phyloP scores from a whole-genome alignment of 2,797 vertebrate species.

The Danio albolineatus region DNA sequence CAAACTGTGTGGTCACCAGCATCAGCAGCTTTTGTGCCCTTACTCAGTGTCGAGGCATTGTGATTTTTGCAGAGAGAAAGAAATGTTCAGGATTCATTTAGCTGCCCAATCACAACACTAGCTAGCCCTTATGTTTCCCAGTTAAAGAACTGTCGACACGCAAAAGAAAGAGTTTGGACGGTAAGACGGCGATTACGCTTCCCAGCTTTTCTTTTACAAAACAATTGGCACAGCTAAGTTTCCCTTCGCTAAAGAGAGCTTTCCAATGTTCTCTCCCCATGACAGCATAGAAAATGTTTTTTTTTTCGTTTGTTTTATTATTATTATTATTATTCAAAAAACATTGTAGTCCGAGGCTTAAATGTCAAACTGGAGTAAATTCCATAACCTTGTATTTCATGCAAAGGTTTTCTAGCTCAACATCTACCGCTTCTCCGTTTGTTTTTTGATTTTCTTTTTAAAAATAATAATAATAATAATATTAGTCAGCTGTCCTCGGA shows the following conservation, averaged over 20 bases:
- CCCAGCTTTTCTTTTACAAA: conserved; percentile 53
- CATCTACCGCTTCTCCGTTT: conserved; percentile 57
- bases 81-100: conserved; percentile 76
- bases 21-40: conserved; percentile 72
- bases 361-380: conserved; percentile 70
- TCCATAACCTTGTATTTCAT: conserved; percentile 63
- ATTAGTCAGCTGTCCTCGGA: conserved; percentile 56
- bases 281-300: conserved; percentile 58
- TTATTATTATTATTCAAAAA: conserved; percentile 59
- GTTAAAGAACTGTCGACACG: conserved; percentile 74
- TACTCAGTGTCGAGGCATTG: conserved; percentile 76
- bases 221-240: conserved; percentile 71
- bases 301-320: background rate
- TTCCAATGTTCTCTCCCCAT: conserved; percentile 60
- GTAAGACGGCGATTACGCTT: conserved; percentile 52
- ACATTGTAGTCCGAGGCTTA: conserved; percentile 71
- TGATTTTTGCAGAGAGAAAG: conserved; percentile 75
- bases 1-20: conserved; percentile 74
- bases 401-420: conserved; percentile 69
- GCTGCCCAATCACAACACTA: conserved; percentile 84
- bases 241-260: conserved; percentile 73
- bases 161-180: conserved; percentile 72
- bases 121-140: conserved; percentile 85
- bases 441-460: conserved; percentile 43
- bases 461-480: conserved; percentile 41